These are phyloP conservation scores for Girardia tigrina DNA, from an alignment of 2,888 invertebrate species.

Conservation along the genomic window DNA sequence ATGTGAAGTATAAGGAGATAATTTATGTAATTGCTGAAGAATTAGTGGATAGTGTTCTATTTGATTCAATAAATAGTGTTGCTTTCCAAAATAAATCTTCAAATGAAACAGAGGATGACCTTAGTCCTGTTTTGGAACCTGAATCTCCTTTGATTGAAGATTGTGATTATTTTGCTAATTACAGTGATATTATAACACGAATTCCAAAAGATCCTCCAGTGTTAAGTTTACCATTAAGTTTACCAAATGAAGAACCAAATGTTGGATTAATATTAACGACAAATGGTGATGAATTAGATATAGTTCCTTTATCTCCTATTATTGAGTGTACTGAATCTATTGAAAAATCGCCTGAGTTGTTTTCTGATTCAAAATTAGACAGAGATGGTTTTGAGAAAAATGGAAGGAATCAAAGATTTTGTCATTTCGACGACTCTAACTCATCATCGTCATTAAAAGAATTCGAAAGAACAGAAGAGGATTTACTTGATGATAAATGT, in stretches of 20 bases:
- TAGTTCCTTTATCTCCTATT: neutral
- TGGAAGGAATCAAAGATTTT: neutral
- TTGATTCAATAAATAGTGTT: neutral
- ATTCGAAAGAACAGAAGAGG: neutral
- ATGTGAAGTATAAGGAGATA: neutral
- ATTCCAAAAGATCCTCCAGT: neutral
- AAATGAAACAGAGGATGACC: neutral
- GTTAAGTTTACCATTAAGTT: neutral
- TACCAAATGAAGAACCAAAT: neutral
- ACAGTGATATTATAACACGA: neutral
- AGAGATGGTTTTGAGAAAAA: neutral
- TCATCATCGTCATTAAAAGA: constrained; percentile 12
- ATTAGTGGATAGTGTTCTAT: neutral
- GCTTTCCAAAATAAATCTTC: neutral
- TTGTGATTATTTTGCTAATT: neutral
- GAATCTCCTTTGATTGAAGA: neutral
- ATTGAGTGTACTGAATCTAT: constrained; percentile 6
- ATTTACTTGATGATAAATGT: neutral
- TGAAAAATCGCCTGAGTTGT: neutral
- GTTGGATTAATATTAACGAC: constrained; percentile 1
- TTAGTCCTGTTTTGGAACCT: neutral
- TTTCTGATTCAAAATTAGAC: constrained; percentile 3
- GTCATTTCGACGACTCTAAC: neutral
- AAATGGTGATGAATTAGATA: neutral
- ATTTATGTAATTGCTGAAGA: neutral